Evolutionary conservation across 2,797 vertebrate species (phyloP).

Genomic region (Basileuterus tristriatus): DNA sequence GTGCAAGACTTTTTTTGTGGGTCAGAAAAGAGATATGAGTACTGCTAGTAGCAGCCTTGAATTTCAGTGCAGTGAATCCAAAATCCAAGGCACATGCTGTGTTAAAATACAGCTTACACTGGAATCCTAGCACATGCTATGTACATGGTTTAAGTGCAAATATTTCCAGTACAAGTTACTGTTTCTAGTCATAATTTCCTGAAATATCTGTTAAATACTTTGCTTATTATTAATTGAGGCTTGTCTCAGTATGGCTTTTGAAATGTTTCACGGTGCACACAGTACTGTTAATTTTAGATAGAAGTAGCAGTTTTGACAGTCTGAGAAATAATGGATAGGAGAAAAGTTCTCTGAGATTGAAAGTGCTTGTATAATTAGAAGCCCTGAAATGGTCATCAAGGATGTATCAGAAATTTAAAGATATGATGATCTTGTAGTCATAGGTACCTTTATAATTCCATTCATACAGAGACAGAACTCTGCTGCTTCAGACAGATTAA

Average conservation of each 20-base stretch:
- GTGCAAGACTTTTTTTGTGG: neutral
- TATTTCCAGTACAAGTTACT: neutral
- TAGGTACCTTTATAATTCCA: neutral
- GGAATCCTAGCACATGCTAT: neutral
- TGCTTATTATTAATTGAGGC: neutral
- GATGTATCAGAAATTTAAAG: neutral
- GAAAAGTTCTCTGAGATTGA: neutral
- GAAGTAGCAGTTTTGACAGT: neutral
- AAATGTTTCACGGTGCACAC: neutral
- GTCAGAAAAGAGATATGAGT: neutral
- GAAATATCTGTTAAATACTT: neutral
- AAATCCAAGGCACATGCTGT: neutral
- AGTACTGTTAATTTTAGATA: neutral
- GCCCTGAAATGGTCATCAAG: neutral
- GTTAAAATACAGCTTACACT: neutral
- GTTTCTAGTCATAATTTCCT: neutral
- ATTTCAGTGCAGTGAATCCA: neutral
- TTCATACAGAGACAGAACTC: neutral
- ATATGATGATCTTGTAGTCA: neutral
- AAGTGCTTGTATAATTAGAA: neutral
- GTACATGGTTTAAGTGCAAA: rapidly evolving
- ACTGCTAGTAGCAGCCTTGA: neutral
- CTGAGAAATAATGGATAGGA: neutral
- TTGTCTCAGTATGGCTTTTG: neutral
- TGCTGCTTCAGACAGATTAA: neutral